A percentile compares a stretch with the other conserved stretches of the same genome.
phyloP scores from a whole-genome alignment of 2,888 invertebrate genomes.

The Trimorus sp. region DNA sequence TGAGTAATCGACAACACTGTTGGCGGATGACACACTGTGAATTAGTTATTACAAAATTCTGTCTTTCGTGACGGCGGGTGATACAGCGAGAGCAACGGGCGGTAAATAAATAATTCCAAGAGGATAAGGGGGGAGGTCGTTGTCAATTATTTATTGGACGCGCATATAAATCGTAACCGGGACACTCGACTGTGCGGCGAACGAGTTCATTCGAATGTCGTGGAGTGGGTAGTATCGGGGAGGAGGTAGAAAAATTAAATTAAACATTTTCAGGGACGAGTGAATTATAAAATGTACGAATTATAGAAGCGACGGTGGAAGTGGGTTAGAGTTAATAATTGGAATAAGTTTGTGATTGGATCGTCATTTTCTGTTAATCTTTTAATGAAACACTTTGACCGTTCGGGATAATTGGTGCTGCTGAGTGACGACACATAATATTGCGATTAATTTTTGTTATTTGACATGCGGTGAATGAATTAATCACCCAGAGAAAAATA shows the following conservation, averaged over 20 bases:
- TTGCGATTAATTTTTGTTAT: slow-evolving; percentile 43
- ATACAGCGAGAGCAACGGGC: too few species aligned
- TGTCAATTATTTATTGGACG: too few species aligned
- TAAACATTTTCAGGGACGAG: slow-evolving; percentile 10
- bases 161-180: too few species aligned
- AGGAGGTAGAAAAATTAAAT: not conserved
- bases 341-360: slow-evolving; percentile 29
- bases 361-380: slow-evolving; percentile 27
- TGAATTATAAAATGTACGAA: slow-evolving; percentile 27
- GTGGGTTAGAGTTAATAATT: slow-evolving; percentile 19
- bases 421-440: slow-evolving; percentile 44
- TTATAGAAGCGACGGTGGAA: slow-evolving; percentile 11
- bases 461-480: slow-evolving; percentile 43
- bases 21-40: slow-evolving; percentile 46
- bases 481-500: slow-evolving; percentile 44
- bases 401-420: slow-evolving; percentile 36
- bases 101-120: not conserved
- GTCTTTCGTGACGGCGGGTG: not conserved
- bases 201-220: too few species aligned
- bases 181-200: too few species aligned
- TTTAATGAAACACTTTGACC: slow-evolving; percentile 23
- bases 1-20: slow-evolving; percentile 33
- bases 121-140: not conserved
- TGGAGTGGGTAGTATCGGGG: too few species aligned
- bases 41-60: slow-evolving; percentile 52